Conservation (phyloP, 1,140 invertebrate genomes). For the Ditylenchus dipsaci region DNA sequence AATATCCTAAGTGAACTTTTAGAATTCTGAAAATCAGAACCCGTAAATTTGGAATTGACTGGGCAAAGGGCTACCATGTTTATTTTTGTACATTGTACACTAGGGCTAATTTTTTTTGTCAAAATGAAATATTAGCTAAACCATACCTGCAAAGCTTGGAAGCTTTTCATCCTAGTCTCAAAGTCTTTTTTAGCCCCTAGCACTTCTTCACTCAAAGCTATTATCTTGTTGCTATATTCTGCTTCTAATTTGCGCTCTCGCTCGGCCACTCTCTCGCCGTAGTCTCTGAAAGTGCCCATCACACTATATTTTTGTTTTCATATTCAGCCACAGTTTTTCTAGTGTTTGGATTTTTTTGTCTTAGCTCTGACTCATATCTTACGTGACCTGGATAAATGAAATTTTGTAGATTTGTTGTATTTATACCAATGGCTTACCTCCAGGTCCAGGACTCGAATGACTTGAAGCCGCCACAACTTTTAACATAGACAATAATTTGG, state of each 20-base stretch:
- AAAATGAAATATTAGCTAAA: no score
- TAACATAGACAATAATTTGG: slow-evolving; percentile 28
- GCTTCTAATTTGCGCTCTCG: slow-evolving; percentile 54
- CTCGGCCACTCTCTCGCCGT: slow-evolving; percentile 54
- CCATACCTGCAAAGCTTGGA: slow-evolving; percentile 52
- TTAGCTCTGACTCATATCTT: slow-evolving; percentile 47
- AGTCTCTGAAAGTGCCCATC: slow-evolving; percentile 56
- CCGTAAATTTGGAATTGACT: not conserved
- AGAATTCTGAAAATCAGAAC: no score
- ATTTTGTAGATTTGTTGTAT: no score
- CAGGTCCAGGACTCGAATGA: slow-evolving; percentile 18
- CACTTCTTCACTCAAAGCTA: slow-evolving; percentile 56
- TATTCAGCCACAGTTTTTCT: slow-evolving; percentile 57
- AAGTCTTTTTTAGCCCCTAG: slow-evolving; percentile 56
- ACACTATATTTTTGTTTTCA: slow-evolving; percentile 57
- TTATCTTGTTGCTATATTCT: slow-evolving; percentile 56
- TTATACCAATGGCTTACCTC: not conserved
- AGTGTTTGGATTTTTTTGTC: slow-evolving; percentile 53
- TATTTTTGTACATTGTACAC: no score
- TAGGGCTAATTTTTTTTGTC: no score
- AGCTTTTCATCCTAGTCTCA: slow-evolving; percentile 55
- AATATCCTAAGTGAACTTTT: no score
- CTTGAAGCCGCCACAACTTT: slow-evolving; percentile 21
- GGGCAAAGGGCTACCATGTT: no score
- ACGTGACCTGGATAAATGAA: no score